Evolutionary conservation across 2,113 vertebrate genomes (phyloP).

Genomic region (Hepsetus odoe): DNA sequence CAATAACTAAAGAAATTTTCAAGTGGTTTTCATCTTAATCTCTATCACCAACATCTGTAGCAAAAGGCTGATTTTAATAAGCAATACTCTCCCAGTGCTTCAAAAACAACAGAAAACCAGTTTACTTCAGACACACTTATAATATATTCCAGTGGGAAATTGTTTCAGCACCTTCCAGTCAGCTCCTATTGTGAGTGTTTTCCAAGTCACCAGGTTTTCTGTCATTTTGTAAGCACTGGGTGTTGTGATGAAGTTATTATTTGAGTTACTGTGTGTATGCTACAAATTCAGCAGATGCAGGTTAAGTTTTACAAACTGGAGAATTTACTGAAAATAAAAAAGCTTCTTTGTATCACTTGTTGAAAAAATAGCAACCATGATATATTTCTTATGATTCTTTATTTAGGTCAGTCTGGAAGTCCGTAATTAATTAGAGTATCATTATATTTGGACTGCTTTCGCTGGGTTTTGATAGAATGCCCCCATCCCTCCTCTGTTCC

Average conservation of each 20-base stretch:
- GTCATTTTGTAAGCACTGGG: neutral
- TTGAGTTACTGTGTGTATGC: neutral
- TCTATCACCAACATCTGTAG: too few relatives aligned
- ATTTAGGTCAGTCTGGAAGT: neutral
- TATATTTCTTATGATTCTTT: constrained; percentile 4
- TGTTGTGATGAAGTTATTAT: neutral
- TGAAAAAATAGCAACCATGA: constrained; percentile 1
- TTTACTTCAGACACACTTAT: neutral
- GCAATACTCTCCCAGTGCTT: neutral
- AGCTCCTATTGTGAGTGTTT: neutral
- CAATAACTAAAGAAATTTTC: neutral
- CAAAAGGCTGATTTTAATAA: neutral
- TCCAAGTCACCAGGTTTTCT: neutral
- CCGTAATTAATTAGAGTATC: constrained; percentile 25
- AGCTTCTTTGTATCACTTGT: neutral
- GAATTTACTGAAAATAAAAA: neutral
- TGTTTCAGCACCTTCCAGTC: neutral
- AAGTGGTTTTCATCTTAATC: neutral
- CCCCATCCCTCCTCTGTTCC: constrained; percentile 40
- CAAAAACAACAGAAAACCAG: neutral
- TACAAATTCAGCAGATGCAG: too few relatives aligned
- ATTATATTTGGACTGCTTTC: constrained; percentile 39
- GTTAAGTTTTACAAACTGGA: neutral
- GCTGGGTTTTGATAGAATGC: constrained; percentile 35
- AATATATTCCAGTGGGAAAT: neutral